Conservation (phyloP, 2,797 vertebrate genomes). For the Helicolenus hilgendorfi region DNA sequence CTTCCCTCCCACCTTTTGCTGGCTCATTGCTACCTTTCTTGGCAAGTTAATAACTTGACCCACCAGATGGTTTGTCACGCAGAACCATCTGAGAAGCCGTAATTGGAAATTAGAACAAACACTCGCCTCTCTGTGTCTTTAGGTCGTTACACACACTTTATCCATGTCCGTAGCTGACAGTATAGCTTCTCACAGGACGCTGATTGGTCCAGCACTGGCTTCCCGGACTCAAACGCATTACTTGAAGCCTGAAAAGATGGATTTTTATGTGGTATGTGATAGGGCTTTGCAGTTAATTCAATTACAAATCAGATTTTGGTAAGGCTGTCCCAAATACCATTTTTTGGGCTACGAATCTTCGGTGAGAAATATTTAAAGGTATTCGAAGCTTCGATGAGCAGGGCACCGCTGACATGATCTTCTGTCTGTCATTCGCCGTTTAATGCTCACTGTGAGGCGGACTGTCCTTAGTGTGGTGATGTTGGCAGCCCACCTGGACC, state of each 20-base stretch:
- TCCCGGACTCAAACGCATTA: not conserved
- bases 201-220: not conserved
- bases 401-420: not conserved
- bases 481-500: no score
- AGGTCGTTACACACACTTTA: not conserved
- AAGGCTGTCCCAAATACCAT: no score
- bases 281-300: not conserved
- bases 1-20: not conserved
- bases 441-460: no score
- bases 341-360: no score
- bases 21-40: not conserved
- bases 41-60: not conserved
- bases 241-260: not conserved
- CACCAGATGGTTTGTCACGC: not conserved
- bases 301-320: no score
- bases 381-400: no score
- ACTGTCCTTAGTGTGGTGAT: no score
- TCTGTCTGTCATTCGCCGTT: no score
- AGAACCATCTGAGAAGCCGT: not conserved
- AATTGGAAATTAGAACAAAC: not conserved
- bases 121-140: not conserved
- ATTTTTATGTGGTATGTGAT: not conserved
- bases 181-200: not conserved
- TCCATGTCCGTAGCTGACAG: not conserved
- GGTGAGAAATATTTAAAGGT: no score